Evolutionary conservation across 2,797 vertebrate genomes (phyloP).

Genomic region (Oryzias sinensis): DNA sequence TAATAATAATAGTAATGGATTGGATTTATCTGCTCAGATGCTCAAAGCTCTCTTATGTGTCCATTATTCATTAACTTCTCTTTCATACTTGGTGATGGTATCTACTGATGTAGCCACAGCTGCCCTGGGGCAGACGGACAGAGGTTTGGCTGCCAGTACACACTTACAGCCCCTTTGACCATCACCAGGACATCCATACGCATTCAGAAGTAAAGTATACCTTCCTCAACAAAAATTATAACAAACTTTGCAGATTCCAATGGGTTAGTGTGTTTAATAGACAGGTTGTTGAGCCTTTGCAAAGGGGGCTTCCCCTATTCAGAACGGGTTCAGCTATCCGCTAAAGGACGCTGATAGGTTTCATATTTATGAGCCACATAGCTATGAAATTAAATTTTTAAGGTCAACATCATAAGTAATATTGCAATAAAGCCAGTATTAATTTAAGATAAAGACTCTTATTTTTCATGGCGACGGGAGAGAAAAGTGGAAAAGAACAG

Average conservation of each 20-base stretch:
- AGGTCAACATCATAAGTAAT: constrained; percentile 11
- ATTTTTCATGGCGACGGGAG: constrained; percentile 23
- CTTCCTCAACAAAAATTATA: too few species aligned
- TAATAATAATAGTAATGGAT: too few species aligned
- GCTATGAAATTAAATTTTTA: neutral
- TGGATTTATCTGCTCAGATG: too few species aligned
- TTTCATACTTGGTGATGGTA: too few species aligned
- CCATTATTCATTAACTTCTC: too few species aligned
- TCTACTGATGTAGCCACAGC: too few species aligned
- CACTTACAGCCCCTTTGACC: too few species aligned
- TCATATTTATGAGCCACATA: constrained; percentile 34
- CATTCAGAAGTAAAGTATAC: too few species aligned
- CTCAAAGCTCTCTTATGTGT: too few species aligned
- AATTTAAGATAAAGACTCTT: constrained; percentile 18
- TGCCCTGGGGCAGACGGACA: too few species aligned
- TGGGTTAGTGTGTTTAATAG: constrained; percentile 45
- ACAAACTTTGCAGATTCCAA: neutral
- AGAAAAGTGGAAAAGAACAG: constrained; percentile 15
- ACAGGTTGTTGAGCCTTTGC: constrained; percentile 42
- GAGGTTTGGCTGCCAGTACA: too few species aligned
- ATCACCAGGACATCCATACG: too few species aligned
- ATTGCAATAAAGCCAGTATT: constrained; percentile 10
- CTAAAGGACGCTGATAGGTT: constrained; percentile 24
- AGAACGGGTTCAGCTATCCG: constrained; percentile 31
- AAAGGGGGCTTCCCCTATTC: constrained; percentile 29